Evolutionary conservation across 2,888 invertebrate genomes (phyloP).

Genomic region (Cremastobaeus sp.): DNA sequence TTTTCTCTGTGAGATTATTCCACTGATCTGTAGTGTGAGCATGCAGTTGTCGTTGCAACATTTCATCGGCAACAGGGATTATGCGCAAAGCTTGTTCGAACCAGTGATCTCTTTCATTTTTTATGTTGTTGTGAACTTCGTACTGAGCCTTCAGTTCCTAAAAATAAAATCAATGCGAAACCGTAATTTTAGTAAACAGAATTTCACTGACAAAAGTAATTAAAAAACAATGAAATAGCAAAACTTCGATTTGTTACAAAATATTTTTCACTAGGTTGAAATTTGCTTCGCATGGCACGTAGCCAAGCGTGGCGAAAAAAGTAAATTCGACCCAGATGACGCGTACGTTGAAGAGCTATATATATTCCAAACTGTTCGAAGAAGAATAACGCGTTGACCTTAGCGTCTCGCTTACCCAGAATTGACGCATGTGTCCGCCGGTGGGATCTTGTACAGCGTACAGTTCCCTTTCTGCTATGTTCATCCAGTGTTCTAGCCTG

Average conservation of each 20-base stretch:
- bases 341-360: constrained; percentile 47
- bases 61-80: constrained; percentile 90
- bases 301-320: constrained; percentile 55
- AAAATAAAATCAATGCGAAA: no score
- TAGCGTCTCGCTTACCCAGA: constrained; percentile 82
- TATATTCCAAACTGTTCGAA: constrained; percentile 43
- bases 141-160: constrained; percentile 91
- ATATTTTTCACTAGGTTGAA: constrained; percentile 38
- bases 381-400: constrained; percentile 44
- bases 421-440: constrained; percentile 87
- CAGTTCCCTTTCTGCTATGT: constrained; percentile 85
- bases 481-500: constrained; percentile 88
- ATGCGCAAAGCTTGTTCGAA: constrained; percentile 89
- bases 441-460: constrained; percentile 82
- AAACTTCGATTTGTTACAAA: constrained; percentile 24
- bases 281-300: constrained; percentile 54
- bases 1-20: constrained; percentile 83
- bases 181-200: no score
- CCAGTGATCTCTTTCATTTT: constrained; percentile 85
- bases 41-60: constrained; percentile 88
- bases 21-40: constrained; percentile 88
- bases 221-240: neutral
- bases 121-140: constrained; percentile 88
- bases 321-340: constrained; percentile 58
- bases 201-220: no score